Evolutionary conservation across 2,888 invertebrate species (phyloP), one percentile per base, ranked within the genome.

Genomic region (Lithophane socia): DNA sequence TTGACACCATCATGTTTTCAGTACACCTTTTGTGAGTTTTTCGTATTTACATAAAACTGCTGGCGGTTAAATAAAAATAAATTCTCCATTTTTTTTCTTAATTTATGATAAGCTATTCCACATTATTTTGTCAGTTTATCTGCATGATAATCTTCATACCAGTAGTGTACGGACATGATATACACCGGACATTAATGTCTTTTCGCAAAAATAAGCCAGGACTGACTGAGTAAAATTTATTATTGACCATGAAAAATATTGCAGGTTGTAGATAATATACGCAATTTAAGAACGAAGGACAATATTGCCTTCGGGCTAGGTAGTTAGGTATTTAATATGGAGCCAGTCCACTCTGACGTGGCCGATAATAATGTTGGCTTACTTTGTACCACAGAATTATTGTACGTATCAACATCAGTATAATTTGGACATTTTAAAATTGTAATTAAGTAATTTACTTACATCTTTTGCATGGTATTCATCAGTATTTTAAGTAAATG

Each of bases 301-400:
- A 91, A 89, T 87, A 90, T 87, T 93, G 94, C 93, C 95, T 93
- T 90, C 89, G 90, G 94, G 95, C 95, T 82, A 75, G 79, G 79
- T 91, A 92, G 78, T 76, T 91, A 92, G 79, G 83, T 92, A 92
- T 92, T 93, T 92, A 93, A 93, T 91, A 88, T 85, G 86, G 84
- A 88, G 84, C 85, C 77, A 80, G 87, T 83, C 77, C 42, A 74
- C 44, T 71, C 61, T 61, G 82, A 75, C 75, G 66, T 71, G 42
- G 54, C 73, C 52, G 66, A 78, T 86, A 69, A 78, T 82, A 75
- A 78, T 74, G 77, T 73, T 75, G 77, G 49, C 61, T 72, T 75
- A 75, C 52, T 65, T 60, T 72, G 47, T 54, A 72, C 44, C 52
- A 61, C 66, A 18, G 16, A 63, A 78, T 75, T 71, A 77, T 71